These are phyloP conservation scores for Drosophila pseudotalamancana DNA, from an alignment of 2,888 invertebrate genomes.

Conservation along the genomic window DNA sequence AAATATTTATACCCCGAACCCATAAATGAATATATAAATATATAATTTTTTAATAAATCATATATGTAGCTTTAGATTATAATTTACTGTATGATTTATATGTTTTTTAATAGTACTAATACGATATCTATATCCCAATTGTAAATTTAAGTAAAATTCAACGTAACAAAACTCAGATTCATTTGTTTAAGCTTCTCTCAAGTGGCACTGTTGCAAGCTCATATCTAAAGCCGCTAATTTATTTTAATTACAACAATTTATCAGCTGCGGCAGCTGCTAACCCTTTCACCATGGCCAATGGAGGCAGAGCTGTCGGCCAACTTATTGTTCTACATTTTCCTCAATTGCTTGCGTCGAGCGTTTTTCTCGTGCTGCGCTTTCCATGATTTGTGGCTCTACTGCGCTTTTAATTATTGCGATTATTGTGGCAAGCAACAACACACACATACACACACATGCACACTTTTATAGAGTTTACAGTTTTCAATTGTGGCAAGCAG, in stretches of 20 bases:
- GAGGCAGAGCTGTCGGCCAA: conserved; percentile 48
- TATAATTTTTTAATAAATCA: too few relatives aligned
- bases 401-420: conserved; percentile 73
- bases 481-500: conserved; percentile 56
- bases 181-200: background rate
- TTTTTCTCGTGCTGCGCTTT: conserved; percentile 26
- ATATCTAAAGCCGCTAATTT: conserved; percentile 43
- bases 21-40: too few relatives aligned
- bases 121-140: too few relatives aligned
- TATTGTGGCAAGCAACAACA: conserved; percentile 66
- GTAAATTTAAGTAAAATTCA: too few relatives aligned
- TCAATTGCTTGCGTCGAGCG: conserved; percentile 50
- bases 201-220: conserved; percentile 12
- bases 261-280: conserved; percentile 38
- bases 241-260: conserved; percentile 56
- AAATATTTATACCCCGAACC: too few relatives aligned
- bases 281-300: conserved; percentile 67
- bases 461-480: conserved; percentile 61
- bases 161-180: too few relatives aligned
- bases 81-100: too few relatives aligned
- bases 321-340: conserved; percentile 63
- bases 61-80: too few relatives aligned
- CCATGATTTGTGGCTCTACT: conserved; percentile 63
- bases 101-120: too few relatives aligned
- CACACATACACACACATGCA: background rate